Conservation (phyloP, 2,797 vertebrate genomes). For the Chelidonichthys spinosus region DNA sequence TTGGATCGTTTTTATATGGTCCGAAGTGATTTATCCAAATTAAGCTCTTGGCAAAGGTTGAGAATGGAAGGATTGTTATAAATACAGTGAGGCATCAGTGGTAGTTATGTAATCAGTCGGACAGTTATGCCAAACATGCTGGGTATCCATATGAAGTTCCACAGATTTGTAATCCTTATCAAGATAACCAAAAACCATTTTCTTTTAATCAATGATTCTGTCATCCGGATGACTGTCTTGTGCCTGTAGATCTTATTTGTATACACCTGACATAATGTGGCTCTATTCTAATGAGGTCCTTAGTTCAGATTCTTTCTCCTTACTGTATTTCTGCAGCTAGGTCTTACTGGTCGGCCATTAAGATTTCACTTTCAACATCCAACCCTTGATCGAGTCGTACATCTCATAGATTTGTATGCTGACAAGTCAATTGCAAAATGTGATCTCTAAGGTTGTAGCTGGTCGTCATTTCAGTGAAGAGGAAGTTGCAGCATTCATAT, state of each 20-base stretch:
- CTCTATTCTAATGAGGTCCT: constrained; percentile 8
- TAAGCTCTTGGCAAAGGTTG: constrained; percentile 28
- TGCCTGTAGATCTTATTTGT: not conserved
- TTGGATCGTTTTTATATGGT: not conserved
- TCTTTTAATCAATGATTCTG: not conserved
- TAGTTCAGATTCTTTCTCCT: constrained; percentile 19
- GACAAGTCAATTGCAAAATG: constrained; percentile 9
- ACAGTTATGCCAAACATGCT: constrained; percentile 40
- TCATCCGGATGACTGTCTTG: not conserved
- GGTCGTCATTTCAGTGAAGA: not conserved
- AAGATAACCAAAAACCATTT: constrained; percentile 2
- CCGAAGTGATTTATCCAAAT: constrained; percentile 25
- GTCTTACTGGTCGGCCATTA: constrained; percentile 43
- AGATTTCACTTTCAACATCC: constrained; percentile 26
- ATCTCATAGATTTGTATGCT: constrained; percentile 12
- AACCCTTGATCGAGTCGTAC: constrained; percentile 4
- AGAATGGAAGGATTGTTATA: constrained; percentile 40
- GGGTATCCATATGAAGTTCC: constrained; percentile 29
- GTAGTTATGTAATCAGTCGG: constrained; percentile 52
- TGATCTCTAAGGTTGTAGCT: not conserved
- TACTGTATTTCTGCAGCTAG: not conserved
- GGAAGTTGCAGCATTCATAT: constrained; percentile 42
- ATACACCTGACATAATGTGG: not conserved
- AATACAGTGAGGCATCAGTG: constrained; percentile 38
- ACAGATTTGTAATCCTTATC: constrained; percentile 20